Conservation (phyloP, 2,113 vertebrate genomes). For the Todiramphus chloris region DNA sequence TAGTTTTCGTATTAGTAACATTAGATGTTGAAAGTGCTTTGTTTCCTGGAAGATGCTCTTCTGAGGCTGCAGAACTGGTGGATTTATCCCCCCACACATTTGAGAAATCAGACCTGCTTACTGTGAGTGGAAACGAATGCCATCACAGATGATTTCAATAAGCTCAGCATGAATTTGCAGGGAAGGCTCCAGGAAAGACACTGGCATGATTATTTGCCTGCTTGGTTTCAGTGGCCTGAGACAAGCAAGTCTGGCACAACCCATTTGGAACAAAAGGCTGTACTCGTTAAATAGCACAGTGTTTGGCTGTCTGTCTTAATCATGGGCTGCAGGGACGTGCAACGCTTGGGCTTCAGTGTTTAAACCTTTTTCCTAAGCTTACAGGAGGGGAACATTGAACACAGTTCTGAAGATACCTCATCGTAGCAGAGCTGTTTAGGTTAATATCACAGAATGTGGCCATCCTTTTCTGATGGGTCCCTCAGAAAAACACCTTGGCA, state of each 20-base stretch:
- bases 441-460: neutral
- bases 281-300: neutral
- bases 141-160: neutral
- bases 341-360: neutral
- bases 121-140: neutral
- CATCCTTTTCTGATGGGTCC: neutral
- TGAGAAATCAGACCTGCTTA: neutral
- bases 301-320: conserved; percentile 1
- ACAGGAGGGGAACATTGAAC: neutral
- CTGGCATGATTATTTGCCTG: conserved; percentile 2
- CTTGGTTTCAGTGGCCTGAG: neutral
- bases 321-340: neutral
- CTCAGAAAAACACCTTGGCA: neutral
- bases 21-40: neutral
- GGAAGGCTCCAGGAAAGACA: neutral
- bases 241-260: conserved; percentile 13
- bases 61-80: neutral
- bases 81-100: neutral
- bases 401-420: neutral
- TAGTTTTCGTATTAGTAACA: neutral
- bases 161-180: neutral
- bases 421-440: neutral
- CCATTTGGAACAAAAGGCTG: conserved; percentile 4
- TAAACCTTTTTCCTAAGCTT: conserved; percentile 4
- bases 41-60: neutral